A percentile compares a stretch with the other conserved stretches of the same genome.
Conservation (phyloP, 2,797 vertebrate genomes). For the Anomalospiza imberbis region DNA sequence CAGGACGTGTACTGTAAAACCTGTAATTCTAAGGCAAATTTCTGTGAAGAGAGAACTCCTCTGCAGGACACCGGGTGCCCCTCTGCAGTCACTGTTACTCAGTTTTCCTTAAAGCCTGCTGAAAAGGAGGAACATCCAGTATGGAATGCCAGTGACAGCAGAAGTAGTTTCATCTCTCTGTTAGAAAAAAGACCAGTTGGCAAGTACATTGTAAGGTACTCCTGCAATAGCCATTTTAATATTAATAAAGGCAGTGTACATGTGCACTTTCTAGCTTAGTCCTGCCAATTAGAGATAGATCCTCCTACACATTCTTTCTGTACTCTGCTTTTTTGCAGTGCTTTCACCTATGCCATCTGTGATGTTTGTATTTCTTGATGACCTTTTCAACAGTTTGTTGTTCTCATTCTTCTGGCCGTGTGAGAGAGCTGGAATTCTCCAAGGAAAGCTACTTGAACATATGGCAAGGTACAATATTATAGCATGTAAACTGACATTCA, state of each 20-base stretch:
- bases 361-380: constrained; percentile 56
- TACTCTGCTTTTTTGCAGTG: constrained; percentile 8
- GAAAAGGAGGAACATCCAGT: not conserved
- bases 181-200: constrained; percentile 22
- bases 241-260: constrained; percentile 35
- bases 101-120: not conserved
- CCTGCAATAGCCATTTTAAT: constrained; percentile 40
- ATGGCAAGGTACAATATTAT: constrained; percentile 35
- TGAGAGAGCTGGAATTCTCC: constrained; percentile 38
- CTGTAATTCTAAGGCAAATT: not conserved
- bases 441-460: constrained; percentile 49
- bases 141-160: not conserved
- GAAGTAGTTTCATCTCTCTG: not conserved
- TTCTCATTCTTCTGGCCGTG: constrained; percentile 45
- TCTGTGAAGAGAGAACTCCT: not conserved
- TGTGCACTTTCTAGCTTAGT: constrained; percentile 1
- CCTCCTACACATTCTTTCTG: constrained; percentile 7
- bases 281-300: constrained; percentile 33
- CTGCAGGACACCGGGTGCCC: not conserved
- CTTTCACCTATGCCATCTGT: constrained; percentile 62
- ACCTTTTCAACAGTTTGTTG: constrained; percentile 64
- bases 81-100: not conserved
- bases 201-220: not conserved
- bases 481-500: constrained; percentile 43
- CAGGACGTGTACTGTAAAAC: not conserved